Evolutionary conservation across 2,888 invertebrate species (phyloP), one percentile per base, ranked within the genome.

Genomic region (Heliconius erato): DNA sequence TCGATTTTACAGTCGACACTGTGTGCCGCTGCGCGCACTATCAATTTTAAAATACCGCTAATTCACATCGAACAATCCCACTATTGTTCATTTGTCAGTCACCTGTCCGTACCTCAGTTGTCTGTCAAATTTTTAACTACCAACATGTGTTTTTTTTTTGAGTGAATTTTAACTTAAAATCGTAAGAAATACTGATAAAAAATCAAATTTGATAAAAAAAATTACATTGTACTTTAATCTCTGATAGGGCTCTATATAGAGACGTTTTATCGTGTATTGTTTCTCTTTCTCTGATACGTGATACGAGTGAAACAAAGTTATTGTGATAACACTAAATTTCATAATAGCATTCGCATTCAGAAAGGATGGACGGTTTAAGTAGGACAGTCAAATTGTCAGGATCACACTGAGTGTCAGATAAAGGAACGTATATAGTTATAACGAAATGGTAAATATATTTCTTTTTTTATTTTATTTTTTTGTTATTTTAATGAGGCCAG

Each of bases 321-420:
- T 84, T 85, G 85, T 88, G 89, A 89, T 89, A 89, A 88, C 86
- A 85, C 81, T 86, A 88, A 89, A 87, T 87, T 88, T 88, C 88
- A 89, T 89, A 88, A 88, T 88, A 86, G 85, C 88, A 89, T 88
- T 89, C 89, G 86, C 89, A 90, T 89, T 90, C 87, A 87, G 85
- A 87, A 90, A 92, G 93, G 91, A 89, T 88, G 88, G 78, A 49
- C 67, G 78, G 78, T 85, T 84, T 83, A 90, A 90, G 87, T 92
- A 89, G 92, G 90, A 85, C 92, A 89, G 86, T 88, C 86, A 90
- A 92, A 92, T 91, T 93, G 92, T 89, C 91, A 91, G 93, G 93
- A 92, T 87, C 79, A 44, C 44, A 7, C 72, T 79, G 28, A 74
- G 81, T 68, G 65, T 65, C 59, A 40, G 83, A 74, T 69, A 79